phyloP scores from a whole-genome alignment of 2,113 vertebrate species.

The Pachycephala philippinensis region DNA sequence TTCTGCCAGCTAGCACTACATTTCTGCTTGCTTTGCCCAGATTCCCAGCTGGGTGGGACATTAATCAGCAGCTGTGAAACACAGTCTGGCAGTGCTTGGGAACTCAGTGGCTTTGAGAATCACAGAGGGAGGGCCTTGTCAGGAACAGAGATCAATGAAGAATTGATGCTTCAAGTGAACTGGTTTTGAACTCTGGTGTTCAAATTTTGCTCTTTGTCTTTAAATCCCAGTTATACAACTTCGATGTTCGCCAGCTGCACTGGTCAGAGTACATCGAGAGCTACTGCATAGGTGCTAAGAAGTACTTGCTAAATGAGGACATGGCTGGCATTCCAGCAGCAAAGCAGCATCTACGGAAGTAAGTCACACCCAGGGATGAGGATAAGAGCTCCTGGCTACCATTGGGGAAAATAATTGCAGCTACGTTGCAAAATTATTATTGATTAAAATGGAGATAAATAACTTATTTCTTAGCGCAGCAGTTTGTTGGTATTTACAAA shows the following conservation, averaged over 20 bases:
- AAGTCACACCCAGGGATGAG: slow-evolving; percentile 23
- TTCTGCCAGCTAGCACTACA: not conserved
- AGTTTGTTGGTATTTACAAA: not conserved
- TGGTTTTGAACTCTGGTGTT: not conserved
- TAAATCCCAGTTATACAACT: slow-evolving; percentile 86
- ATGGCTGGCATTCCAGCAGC: slow-evolving; percentile 92
- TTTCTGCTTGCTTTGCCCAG: not conserved
- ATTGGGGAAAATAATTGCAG: not conserved
- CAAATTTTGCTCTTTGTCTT: not conserved
- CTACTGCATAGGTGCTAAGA: slow-evolving; percentile 93
- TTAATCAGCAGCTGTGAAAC: not conserved
- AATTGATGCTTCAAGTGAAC: not conserved
- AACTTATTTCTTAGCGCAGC: not conserved
- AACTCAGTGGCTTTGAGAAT: not conserved
- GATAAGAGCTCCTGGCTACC: not conserved
- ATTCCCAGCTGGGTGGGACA: not conserved
- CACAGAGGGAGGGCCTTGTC: not conserved
- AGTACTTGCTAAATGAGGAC: slow-evolving; percentile 94
- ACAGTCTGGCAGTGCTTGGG: not conserved
- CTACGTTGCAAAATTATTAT: not conserved
- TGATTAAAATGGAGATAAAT: not conserved
- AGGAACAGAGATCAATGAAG: not conserved
- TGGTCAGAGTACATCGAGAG: slow-evolving; percentile 96
- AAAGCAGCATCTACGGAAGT: slow-evolving; percentile 89
- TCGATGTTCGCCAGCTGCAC: slow-evolving; percentile 90